phyloP scores from a whole-genome alignment of 2,888 invertebrate genomes.

The Chalcis sispes region DNA sequence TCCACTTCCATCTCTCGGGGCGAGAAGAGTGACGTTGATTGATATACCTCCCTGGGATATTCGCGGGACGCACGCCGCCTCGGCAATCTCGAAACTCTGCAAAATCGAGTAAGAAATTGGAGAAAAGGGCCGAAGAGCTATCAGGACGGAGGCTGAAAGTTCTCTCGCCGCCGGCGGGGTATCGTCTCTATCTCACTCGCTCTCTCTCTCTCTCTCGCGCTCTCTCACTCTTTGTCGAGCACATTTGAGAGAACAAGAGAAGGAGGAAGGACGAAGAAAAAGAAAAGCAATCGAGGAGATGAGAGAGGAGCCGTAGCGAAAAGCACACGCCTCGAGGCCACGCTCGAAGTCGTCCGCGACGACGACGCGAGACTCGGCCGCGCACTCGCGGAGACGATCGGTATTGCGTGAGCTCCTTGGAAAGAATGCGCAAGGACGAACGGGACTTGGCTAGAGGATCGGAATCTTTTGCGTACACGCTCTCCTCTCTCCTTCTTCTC shows the following conservation, averaged over 20 bases:
- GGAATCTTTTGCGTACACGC: constrained; percentile 21
- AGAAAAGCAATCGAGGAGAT: background rate
- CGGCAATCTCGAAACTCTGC: constrained; percentile 22
- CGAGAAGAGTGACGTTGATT: constrained; percentile 29
- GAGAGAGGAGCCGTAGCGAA: background rate
- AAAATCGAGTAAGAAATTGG: constrained; percentile 5
- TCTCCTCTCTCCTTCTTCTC: no score
- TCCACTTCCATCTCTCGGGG: background rate
- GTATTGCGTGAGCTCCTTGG: constrained; percentile 45
- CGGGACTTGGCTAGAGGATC: constrained; percentile 42
- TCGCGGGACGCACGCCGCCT: no score
- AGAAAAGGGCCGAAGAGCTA: background rate
- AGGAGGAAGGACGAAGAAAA: background rate
- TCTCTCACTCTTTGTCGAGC: no score
- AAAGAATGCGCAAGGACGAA: constrained; percentile 52
- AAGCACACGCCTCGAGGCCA: constrained; percentile 16
- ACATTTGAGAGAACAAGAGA: background rate
- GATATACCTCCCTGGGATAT: constrained; percentile 32
- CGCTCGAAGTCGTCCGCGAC: background rate
- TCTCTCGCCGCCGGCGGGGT: background rate
- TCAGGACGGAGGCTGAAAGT: constrained; percentile 1
- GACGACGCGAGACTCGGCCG: background rate
- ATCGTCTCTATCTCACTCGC: background rate
- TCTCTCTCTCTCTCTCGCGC: no score
- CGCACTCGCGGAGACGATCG: background rate